phyloP scores from a whole-genome alignment of 2,797 vertebrate genomes.

The Choloepus didactylus region DNA sequence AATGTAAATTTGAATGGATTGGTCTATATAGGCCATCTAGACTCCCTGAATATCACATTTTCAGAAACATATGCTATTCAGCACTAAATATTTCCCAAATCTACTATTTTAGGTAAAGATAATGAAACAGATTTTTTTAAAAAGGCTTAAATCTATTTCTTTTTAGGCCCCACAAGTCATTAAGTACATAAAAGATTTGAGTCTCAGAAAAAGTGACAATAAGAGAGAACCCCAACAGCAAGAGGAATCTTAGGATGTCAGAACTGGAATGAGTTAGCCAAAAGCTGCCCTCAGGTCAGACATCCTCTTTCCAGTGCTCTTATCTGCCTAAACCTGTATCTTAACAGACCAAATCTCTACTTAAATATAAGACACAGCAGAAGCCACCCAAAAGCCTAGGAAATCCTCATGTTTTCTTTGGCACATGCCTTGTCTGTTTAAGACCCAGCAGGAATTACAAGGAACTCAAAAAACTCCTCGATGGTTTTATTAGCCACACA shows the following conservation, averaged over 20 bases:
- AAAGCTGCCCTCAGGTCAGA: background rate
- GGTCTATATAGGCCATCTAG: background rate
- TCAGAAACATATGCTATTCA: background rate
- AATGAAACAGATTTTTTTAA: background rate
- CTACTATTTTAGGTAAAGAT: slow-evolving; percentile 1
- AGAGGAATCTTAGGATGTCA: slow-evolving; percentile 6
- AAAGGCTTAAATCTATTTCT: background rate
- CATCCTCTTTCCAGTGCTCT: slow-evolving; percentile 17
- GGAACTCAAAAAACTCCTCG: background rate
- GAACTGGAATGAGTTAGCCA: background rate
- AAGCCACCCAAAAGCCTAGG: background rate
- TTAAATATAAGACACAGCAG: background rate
- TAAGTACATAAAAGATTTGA: background rate
- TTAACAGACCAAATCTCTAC: background rate
- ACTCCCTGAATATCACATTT: background rate
- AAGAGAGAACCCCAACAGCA: slow-evolving; percentile 13
- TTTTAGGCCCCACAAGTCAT: slow-evolving; percentile 17
- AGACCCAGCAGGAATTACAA: background rate
- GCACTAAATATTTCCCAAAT: slow-evolving; percentile 13
- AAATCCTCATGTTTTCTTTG: background rate
- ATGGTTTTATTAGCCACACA: background rate
- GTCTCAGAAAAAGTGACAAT: background rate
- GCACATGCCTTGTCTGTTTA: background rate
- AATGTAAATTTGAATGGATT: background rate
- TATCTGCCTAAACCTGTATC: background rate